Evolutionary conservation across 2,797 vertebrate genomes (phyloP).

Genomic region (Zenarchopterus dispar): DNA sequence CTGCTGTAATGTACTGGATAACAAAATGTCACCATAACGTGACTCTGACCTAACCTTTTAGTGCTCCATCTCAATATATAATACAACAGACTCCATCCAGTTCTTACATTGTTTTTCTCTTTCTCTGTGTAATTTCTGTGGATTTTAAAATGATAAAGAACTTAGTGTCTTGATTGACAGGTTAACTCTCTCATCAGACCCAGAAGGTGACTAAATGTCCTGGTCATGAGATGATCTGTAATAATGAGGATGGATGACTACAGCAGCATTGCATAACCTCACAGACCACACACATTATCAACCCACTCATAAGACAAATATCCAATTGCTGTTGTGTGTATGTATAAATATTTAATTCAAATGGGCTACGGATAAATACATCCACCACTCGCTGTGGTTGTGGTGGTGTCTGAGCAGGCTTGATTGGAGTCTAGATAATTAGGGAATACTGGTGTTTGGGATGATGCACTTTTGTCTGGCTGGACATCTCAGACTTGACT

Average conservation of each 20-base stretch:
- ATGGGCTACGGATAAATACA: not conserved
- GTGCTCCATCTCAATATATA: not conserved
- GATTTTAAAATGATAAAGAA: too few species aligned
- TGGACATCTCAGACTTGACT: slow-evolving; percentile 51
- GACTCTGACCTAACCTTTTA: not conserved
- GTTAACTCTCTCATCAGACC: too few species aligned
- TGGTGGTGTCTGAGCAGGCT: not conserved
- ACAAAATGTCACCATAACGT: not conserved
- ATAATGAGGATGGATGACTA: too few species aligned
- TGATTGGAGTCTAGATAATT: slow-evolving; percentile 38
- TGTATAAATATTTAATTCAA: slow-evolving; percentile 18
- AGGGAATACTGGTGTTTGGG: slow-evolving; percentile 55
- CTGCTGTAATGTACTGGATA: not conserved
- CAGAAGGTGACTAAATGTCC: too few species aligned
- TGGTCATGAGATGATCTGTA: too few species aligned
- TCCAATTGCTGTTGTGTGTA: not conserved
- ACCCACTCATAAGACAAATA: too few species aligned
- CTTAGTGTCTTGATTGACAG: too few species aligned
- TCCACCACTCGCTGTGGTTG: not conserved
- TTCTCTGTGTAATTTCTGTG: too few species aligned
- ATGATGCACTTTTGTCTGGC: slow-evolving; percentile 65
- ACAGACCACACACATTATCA: too few species aligned
- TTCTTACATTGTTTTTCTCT: too few species aligned
- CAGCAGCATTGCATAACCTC: too few species aligned
- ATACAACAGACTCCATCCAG: too few species aligned